Base-by-base conservation (phyloP, 1,140 invertebrate species). In the Vollenhovia emeryi region DNA sequence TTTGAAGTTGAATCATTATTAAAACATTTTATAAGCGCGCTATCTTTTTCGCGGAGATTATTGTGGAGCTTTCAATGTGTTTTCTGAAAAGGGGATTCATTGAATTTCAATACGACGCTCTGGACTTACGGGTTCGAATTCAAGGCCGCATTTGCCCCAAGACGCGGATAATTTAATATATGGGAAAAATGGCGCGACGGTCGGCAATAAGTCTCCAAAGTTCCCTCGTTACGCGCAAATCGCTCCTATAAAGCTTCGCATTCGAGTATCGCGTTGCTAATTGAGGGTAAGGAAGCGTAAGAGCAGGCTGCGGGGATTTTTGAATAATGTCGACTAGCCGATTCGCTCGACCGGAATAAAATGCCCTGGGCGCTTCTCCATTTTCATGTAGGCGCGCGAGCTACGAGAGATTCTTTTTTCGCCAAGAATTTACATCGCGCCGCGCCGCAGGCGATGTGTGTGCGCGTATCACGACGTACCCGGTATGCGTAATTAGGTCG, bases 211-310 rank as follows among this genome's bases (percentile, higher is more conserved):
- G 78, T 82, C 24, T 71, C 66, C 66, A 59, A 82, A 82, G 78
- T 82, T 82, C 13, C 24, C 78, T 73, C 66, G 66, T 82, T 82
- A 82, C 50, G 69, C 66, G 52, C 50, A 82, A 82, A 82, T 82
- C 66, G 66, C 50, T 82, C n/a, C 50, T 82, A 82, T 82, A 59
- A 57, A 82, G 64, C 50, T 71, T 18, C 27, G 13, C 50, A 64
- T 55, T 80, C 64, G 66, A 73, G 68, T 82, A 82, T 82, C 78
- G 78, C 78, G 66, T 82, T 82, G 78, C 78, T 82, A 82, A 82
- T 82, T 82, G 78, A 82, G 78, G 66, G 66, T 82, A 82, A 82
- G 78, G 78, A 71, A 82, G 78, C 78, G 50, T 82, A 82, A 82
- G 78, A 71, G 78, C 66, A 66, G 50, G 50, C 50, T 57, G 43